Conservation (phyloP, 2,113 vertebrate genomes). For the Tachuris rubrigastra region DNA sequence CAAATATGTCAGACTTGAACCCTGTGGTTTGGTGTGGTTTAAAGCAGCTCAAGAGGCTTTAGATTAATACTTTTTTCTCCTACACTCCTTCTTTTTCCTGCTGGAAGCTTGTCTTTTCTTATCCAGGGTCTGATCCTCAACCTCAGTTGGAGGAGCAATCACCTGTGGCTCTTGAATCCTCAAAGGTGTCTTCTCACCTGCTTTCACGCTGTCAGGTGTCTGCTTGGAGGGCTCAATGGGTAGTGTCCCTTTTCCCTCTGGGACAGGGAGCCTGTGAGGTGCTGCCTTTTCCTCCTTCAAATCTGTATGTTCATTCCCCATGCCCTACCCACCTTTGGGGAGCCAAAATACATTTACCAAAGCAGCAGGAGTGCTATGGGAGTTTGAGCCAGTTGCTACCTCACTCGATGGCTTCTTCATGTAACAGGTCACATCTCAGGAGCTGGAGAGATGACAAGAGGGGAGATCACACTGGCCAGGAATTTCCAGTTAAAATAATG, state of each 20-base stretch:
- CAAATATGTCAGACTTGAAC: neutral
- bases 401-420: neutral
- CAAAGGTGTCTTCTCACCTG: neutral
- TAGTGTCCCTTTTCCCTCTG: neutral
- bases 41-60: neutral
- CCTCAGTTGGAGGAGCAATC: neutral
- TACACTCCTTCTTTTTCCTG: neutral
- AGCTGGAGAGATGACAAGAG: neutral
- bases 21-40: neutral
- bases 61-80: neutral
- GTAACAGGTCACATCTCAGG: neutral
- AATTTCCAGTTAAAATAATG: neutral
- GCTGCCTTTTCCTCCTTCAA: neutral
- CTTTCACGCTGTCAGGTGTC: neutral
- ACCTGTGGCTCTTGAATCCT: conserved; percentile 11
- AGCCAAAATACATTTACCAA: neutral
- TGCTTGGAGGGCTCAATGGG: neutral
- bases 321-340: neutral
- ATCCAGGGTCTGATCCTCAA: neutral
- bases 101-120: neutral
- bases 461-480: neutral
- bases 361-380: neutral
- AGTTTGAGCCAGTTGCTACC: neutral
- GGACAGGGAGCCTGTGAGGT: neutral
- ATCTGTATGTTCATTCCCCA: neutral